Evolutionary conservation across 2,888 invertebrate genomes (phyloP), one percentile per base, ranked within the genome.

Genomic region (Suillia variegata): DNA sequence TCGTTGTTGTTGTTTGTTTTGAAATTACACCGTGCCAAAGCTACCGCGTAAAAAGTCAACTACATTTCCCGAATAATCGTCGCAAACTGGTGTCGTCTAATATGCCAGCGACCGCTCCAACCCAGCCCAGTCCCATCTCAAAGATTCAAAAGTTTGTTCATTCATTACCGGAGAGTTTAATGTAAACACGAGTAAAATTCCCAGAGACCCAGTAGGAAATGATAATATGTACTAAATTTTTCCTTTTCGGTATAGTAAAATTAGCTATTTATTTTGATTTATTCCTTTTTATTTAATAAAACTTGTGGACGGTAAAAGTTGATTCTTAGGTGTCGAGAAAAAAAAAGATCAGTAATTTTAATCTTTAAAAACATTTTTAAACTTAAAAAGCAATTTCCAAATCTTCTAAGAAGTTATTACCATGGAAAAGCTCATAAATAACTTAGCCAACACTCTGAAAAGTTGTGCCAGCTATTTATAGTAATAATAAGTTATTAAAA

Each of bases 81-180:
- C 45, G 13, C 45, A 12, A 45, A 45, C 45, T 45, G 45, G n/a
- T n/a, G n/a, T n/a, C n/a, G n/a, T n/a, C n/a, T n/a, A 45, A 45
- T 2, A n/a, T 4, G n/a, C 45, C 6, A 45, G 18, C 15, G 10
- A 38, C 5, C 45, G 45, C 18, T 4, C 17, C 45, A 18, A 20
- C 18, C n/a, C 4, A 45, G n/a, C 38, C 6, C 10, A 38, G 4
- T 38, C 38, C 12, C 15, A n/a, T 38, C 6, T 26, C 26, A 10
- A 10, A 5, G 6, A 26, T 10, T 10, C 6, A 38, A n/a, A 13
- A n/a, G n/a, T 13, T n/a, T 38, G 6, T 38, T 38, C 38, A 38
- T 38, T 38, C 38, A 38, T 13, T 10, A n/a, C n/a, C 10, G 38
- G 15, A 4, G 38, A 38, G n/a, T 38, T n/a, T 13, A 38, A 4